phyloP scores from a whole-genome alignment of 2,797 vertebrate species.

The Sarcoramphus papa region DNA sequence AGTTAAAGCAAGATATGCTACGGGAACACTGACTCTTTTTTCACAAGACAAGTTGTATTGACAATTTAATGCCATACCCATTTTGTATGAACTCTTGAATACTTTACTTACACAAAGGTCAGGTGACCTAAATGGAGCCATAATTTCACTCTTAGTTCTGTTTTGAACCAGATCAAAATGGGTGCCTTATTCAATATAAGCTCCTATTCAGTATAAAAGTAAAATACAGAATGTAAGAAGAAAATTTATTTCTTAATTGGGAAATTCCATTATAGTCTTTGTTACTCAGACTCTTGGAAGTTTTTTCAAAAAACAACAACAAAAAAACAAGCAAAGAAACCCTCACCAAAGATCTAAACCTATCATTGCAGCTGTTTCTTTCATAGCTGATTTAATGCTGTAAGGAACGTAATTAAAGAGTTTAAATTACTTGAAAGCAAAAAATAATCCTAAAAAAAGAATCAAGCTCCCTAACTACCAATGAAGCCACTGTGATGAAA shows the following conservation, averaged over 20 bases:
- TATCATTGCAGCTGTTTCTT: background rate
- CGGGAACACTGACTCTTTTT: background rate
- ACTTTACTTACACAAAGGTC: background rate
- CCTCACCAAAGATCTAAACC: background rate
- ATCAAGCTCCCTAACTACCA: background rate
- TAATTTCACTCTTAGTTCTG: background rate
- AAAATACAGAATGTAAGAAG: background rate
- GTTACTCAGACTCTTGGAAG: background rate
- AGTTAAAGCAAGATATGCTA: background rate
- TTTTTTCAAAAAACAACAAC: background rate
- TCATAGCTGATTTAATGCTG: background rate
- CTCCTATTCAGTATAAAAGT: background rate
- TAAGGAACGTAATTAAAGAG: background rate
- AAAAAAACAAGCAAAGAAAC: background rate
- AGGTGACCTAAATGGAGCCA: background rate
- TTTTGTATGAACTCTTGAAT: background rate
- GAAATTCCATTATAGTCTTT: background rate
- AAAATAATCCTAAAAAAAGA: background rate
- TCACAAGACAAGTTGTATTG: background rate
- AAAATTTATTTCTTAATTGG: background rate
- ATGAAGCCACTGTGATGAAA: background rate
- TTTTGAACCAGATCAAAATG: background rate
- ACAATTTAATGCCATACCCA: background rate
- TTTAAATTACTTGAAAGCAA: background rate
- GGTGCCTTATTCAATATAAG: background rate